Base-by-base conservation (phyloP, 2,888 invertebrate species). In the Octonoba sinensis region DNA sequence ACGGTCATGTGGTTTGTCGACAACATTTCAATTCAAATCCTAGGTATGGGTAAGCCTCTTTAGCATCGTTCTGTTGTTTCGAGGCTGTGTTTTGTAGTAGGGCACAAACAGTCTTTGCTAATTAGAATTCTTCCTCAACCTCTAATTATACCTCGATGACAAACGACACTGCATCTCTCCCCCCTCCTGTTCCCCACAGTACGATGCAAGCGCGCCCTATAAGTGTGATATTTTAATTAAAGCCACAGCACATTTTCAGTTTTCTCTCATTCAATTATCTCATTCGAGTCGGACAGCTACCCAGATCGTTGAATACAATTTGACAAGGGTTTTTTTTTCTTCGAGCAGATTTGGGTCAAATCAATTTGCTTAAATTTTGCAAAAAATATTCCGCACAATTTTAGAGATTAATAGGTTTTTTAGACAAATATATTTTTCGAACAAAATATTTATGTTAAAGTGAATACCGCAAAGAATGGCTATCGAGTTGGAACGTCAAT, bases 61-160 rank as follows among this genome's bases (percentile, higher is more conserved):
- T 56, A 62, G 46, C 56, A 46, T 16, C 46, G 69, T 54, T 54
- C 69, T 20, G 54, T 73, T 71, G 60, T 59, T 71, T 60, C 49
- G 44, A 51, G 67, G 47, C 51, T 67, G 59, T 75, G 76, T 70
- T 77, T 70, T 77, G 70, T 62, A 70, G 76, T 46, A 54, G 69
- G 54, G 62, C 56, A 64, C 76, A 77, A 77, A 70, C 73, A 65
- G 70, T 62, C 36, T 77, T 62, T 49, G 44, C 69, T 77, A 77
- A 77, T 77, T 77, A 77, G 70, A 60, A 77, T 77, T 77, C 76
- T 77, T 77, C 69, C 54, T 36, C 56, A 77, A 77, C 62, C 69
- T 36, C 76, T 77, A 77, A 77, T 77, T 77, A 77, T 64, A 77
- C 62, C 62, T 62, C 70, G 69, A 77, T 77, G 76, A 77, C 76